A percentile compares a stretch with the other conserved stretches of the same genome.
Conservation (phyloP, 2,113 vertebrate species). For the Xenopus tropicalis region DNA sequence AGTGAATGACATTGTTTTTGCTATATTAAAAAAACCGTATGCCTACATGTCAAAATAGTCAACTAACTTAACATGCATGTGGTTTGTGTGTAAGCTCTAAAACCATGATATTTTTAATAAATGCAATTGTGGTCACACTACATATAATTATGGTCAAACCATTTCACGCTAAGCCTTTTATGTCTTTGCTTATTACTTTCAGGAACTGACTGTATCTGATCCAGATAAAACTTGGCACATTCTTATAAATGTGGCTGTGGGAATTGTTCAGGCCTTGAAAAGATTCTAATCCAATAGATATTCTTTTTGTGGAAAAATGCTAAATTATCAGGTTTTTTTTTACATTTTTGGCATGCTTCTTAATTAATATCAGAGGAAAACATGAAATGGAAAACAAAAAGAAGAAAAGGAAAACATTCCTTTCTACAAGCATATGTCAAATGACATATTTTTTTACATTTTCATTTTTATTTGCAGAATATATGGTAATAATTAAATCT, state of each 20-base stretch:
- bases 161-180: conserved; percentile 32
- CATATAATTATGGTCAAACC: conserved; percentile 38
- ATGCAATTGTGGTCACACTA: conserved; percentile 19
- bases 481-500: too few species aligned
- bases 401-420: too few species aligned
- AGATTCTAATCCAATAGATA: conserved; percentile 9
- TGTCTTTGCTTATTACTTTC: conserved; percentile 23
- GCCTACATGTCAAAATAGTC: not conserved
- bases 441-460: too few species aligned
- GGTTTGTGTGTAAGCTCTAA: conserved; percentile 30
- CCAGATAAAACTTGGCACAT: conserved; percentile 11
- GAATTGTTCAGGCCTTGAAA: not conserved
- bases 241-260: not conserved
- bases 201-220: conserved; percentile 18
- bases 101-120: conserved; percentile 38
- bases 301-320: conserved; percentile 21
- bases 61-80: conserved; percentile 12
- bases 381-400: too few species aligned
- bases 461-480: too few species aligned
- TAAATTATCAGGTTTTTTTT: not conserved
- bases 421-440: too few species aligned
- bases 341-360: not conserved
- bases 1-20: not conserved
- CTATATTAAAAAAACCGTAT: not conserved
- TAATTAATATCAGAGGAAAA: conserved; percentile 8